Percentiles rank a stretch among this genome's conserved stretches.
Evolutionary conservation across 2,888 invertebrate genomes (phyloP).

Genomic region (Neoscelio sp.): DNA sequence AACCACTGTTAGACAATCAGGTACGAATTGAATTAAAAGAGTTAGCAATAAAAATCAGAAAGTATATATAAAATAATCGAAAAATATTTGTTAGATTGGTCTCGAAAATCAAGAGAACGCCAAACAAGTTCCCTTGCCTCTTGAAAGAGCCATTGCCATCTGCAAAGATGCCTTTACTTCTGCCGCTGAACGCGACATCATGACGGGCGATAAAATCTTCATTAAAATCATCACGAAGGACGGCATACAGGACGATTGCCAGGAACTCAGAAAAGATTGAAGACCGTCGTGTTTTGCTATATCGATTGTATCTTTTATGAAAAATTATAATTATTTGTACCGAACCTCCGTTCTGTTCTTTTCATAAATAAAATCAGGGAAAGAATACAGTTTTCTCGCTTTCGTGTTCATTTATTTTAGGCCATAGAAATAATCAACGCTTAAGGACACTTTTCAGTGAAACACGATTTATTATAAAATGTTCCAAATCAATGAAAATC

Average conservation of each 20-base stretch:
- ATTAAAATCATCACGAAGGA: constrained; percentile 95
- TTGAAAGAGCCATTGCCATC: constrained; percentile 92
- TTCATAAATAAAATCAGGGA: constrained; percentile 11
- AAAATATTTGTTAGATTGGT: constrained; percentile 88
- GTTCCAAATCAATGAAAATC: too few species aligned
- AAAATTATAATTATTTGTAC: constrained; percentile 42
- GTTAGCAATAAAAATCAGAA: not conserved
- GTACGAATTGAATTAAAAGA: constrained; percentile 78
- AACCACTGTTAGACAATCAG: constrained; percentile 98
- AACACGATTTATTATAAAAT: too few species aligned
- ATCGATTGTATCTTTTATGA: not conserved
- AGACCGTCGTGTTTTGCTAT: constrained; percentile 30
- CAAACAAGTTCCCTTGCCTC: constrained; percentile 86
- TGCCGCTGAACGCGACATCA: constrained; percentile 98
- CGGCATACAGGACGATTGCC: constrained; percentile 90
- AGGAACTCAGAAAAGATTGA: constrained; percentile 95
- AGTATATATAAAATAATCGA: too few species aligned
- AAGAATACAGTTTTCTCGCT: too few species aligned
- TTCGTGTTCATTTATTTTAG: too few species aligned
- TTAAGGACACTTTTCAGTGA: too few species aligned
- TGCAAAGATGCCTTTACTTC: constrained; percentile 98
- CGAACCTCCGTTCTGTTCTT: not conserved
- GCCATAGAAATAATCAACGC: too few species aligned
- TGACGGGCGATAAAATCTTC: constrained; percentile 96
- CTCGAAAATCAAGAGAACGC: constrained; percentile 90